phyloP scores from a whole-genome alignment of 2,888 invertebrate genomes.

The Cheilosia vulpina region DNA sequence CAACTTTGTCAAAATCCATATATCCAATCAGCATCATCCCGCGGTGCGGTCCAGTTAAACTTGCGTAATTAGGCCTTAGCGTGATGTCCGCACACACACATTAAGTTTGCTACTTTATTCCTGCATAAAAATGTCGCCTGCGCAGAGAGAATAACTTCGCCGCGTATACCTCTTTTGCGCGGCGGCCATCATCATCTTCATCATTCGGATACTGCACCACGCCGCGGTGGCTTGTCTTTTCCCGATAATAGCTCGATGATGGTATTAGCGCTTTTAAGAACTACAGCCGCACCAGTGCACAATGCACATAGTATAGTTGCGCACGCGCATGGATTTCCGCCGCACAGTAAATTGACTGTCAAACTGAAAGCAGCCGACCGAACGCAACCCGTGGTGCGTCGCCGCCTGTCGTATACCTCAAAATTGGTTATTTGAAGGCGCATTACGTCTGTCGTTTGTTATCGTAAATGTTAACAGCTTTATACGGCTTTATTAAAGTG shows the following conservation, averaged over 20 bases:
- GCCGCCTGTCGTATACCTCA: conserved; percentile 68
- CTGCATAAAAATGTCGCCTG: conserved; percentile 64
- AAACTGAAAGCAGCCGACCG: conserved; percentile 30
- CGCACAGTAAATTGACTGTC: conserved; percentile 52
- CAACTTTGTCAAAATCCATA: conserved; percentile 44
- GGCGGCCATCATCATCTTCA: conserved; percentile 9
- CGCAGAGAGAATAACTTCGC: conserved; percentile 23
- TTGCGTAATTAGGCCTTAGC: conserved; percentile 67
- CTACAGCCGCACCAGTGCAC: conserved; percentile 38
- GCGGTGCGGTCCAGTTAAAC: conserved; percentile 67
- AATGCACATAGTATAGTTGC: neutral
- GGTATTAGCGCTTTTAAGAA: conserved; percentile 59
- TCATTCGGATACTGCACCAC: conserved; percentile 68
- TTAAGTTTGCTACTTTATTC: conserved; percentile 64
- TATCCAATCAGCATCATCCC: conserved; percentile 70
- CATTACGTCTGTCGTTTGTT: conserved; percentile 71
- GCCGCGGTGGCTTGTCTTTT: conserved; percentile 18
- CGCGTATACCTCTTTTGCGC: conserved; percentile 30
- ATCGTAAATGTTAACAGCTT: conserved; percentile 74
- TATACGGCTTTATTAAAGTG: conserved; percentile 74
- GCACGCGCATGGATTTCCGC: conserved; percentile 24
- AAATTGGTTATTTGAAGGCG: conserved; percentile 69
- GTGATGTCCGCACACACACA: conserved; percentile 52
- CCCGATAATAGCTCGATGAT: conserved; percentile 43
- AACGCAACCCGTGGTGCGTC: conserved; percentile 39